Evolutionary conservation across 2,888 invertebrate genomes (phyloP).

Genomic region (Drosophila antonietae): DNA sequence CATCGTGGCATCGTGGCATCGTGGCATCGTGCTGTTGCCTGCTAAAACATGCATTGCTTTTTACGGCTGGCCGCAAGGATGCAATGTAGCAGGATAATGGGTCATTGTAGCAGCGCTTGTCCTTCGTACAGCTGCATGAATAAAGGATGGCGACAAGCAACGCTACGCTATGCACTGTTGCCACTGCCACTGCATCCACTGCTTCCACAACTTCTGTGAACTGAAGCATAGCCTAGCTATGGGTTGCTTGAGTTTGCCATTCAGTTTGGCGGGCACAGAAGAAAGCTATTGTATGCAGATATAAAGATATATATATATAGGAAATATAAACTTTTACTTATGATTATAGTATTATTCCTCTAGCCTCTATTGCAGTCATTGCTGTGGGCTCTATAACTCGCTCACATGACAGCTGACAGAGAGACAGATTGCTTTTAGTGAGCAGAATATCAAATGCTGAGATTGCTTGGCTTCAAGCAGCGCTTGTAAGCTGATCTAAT

Average conservation of each 20-base stretch:
- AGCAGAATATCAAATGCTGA: too few species aligned
- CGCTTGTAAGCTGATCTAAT: too few species aligned
- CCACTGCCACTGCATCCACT: constrained; percentile 31
- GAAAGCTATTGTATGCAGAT: too few species aligned
- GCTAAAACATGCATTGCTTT: constrained; percentile 78
- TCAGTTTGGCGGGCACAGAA: neutral
- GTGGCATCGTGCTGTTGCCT: constrained; percentile 41
- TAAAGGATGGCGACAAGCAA: constrained; percentile 73
- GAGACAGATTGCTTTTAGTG: too few species aligned
- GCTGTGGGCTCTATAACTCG: too few species aligned
- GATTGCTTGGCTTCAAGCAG: too few species aligned
- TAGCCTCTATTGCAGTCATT: too few species aligned
- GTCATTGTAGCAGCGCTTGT: constrained; percentile 61
- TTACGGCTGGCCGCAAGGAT: constrained; percentile 48
- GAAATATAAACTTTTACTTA: too few species aligned
- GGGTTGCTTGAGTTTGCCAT: neutral
- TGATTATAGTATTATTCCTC: too few species aligned
- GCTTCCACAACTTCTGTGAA: constrained; percentile 30
- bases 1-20: constrained; percentile 61
- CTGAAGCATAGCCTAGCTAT: neutral
- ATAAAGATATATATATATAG: too few species aligned
- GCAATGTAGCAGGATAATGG: constrained; percentile 60
- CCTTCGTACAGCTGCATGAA: constrained; percentile 69
- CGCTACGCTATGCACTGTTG: constrained; percentile 53
- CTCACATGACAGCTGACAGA: too few species aligned